Evolutionary conservation across 2,888 invertebrate species (phyloP), one percentile per base, ranked within the genome.

Genomic region (Synergus gifuensis): DNA sequence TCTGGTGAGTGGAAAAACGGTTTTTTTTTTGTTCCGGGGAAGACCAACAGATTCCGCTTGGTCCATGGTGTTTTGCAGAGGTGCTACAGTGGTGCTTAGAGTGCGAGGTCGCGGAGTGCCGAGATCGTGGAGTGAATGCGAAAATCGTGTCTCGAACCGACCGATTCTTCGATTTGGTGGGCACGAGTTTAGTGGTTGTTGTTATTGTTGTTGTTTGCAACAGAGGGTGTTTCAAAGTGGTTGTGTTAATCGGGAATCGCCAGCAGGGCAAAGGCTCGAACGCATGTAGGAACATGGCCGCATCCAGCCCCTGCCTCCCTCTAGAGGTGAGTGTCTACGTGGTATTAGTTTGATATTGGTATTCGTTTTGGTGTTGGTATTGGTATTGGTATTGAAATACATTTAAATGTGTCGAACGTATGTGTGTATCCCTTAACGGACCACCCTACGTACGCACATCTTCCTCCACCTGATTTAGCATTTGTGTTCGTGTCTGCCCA

Each of bases 201-300:
- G 28, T 54, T 73, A 46, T 66, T 42, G 73, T 49, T 73, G 22
- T 60, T 54, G 28, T 36, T 54, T 49, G 16, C 49, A 78, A 79
- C 79, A 73, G 76, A 76, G 82, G 81, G 86, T 86, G 83, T 83
- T 83, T 81, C 81, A 85, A 85, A 87, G 88, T 87, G 86, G 87
- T 86, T 87, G 79, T 67, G 79, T 67, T 73, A 79, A 82, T 82
- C 80, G 89, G 84, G 86, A 85, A 89, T 91, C 90, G 91, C 90
- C 91, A 91, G 88, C 91, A 88, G 91, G 91, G 91, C 91, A 89
- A 89, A 91, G 91, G 90, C 89, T 90, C 89, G 91, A 91, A 91
- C 92, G 92, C 92, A 92, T 92, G 92, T 92, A 92, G 92, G 91
- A 92, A 92, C 89, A 92, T 92, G 92, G 92, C 92, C 91, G 91